Evolutionary conservation across 2,888 invertebrate species (phyloP), one percentile per base, ranked within the genome.

Genomic region (Dorcus parallelipipedus): DNA sequence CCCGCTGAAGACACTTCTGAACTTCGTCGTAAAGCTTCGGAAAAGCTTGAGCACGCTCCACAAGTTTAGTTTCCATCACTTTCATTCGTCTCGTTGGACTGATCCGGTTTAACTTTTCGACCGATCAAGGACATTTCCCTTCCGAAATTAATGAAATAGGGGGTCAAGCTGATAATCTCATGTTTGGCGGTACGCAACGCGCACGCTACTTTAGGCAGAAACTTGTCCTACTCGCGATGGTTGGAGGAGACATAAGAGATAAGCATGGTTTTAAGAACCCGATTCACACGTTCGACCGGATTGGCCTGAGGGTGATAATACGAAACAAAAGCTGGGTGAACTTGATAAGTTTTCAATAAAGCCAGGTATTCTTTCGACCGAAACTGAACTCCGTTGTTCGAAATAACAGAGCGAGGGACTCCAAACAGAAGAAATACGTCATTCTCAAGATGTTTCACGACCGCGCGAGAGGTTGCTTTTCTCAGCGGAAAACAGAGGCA

Each of bases 201-300:
- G 59, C 62, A 66, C 8, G 57, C 59, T 9, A 67, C 23, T 40
- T 61, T 53, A 7, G 54, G 26, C 14, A 68, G 53, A 52, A 63
- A 45, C 17, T 48, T 17, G 59, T 67, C 66, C 64, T 65, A 68
- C 4, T 33, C 26, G 6, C 65, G 40, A 39, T 73, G 73, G 47
- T 69, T 64, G 0, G 62, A 60, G 0, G 38, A 48, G 1, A 71
- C 61, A 49, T 65, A 73, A 4, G 70, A 52, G 0, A 66, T 40
- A 1, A 74, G 61, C 67, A 74, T 70, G 0, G 69, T 69, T 55
- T 72, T 71, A 4, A 73, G 20, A 4, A 26, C 26, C 26, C 26
- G 1, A 26, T 26, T 26, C 2, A 26, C 26, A 1, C 26, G 26
- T 26, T 26, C 26, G 5, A 5, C 5, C 3, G 26, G 26, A 2